phyloP scores from a whole-genome alignment of 2,113 vertebrate genomes.

The Epinephelus lanceolatus region DNA sequence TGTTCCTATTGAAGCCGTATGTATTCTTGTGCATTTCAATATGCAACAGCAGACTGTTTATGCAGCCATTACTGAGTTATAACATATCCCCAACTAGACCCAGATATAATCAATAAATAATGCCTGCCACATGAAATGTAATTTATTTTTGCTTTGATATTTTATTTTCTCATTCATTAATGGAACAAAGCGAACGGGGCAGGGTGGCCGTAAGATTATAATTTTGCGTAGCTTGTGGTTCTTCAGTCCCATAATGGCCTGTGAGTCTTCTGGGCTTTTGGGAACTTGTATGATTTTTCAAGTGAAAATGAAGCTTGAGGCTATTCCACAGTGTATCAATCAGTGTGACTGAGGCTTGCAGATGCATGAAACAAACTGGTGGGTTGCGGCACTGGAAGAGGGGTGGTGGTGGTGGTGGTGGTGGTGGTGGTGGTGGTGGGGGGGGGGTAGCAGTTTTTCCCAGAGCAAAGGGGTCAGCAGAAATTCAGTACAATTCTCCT shows the following conservation, averaged over 20 bases:
- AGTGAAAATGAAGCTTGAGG: slow-evolving; percentile 73
- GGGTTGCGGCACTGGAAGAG: slow-evolving; percentile 16
- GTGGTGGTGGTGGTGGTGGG: slow-evolving; percentile 1
- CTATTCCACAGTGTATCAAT: slow-evolving; percentile 82
- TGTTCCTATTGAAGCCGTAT: slow-evolving; percentile 22
- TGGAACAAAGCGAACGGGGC: slow-evolving; percentile 36
- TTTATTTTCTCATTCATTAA: slow-evolving; percentile 64
- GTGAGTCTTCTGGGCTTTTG: slow-evolving; percentile 55
- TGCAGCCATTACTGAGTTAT: slow-evolving; percentile 33
- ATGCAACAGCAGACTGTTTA: slow-evolving; percentile 43
- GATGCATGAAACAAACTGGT: slow-evolving; percentile 77
- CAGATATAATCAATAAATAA: slow-evolving; percentile 63
- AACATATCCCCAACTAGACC: slow-evolving; percentile 16
- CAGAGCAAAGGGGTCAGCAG: slow-evolving; percentile 78
- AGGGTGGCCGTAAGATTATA: slow-evolving; percentile 25
- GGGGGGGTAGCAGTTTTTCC: slow-evolving; percentile 70
- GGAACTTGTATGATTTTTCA: slow-evolving; percentile 63
- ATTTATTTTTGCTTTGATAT: slow-evolving; percentile 61
- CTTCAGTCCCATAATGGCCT: slow-evolving; percentile 59
- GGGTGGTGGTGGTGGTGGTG: neutral
- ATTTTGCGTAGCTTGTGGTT: slow-evolving; percentile 55
- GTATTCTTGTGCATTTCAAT: slow-evolving; percentile 34
- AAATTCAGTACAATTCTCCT: slow-evolving; percentile 58
- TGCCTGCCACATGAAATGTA: slow-evolving; percentile 36
- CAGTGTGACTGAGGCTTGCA: slow-evolving; percentile 80